These are phyloP conservation scores for Polyploca ridens DNA, from an alignment of 2,888 invertebrate genomes.

Conservation along the genomic window DNA sequence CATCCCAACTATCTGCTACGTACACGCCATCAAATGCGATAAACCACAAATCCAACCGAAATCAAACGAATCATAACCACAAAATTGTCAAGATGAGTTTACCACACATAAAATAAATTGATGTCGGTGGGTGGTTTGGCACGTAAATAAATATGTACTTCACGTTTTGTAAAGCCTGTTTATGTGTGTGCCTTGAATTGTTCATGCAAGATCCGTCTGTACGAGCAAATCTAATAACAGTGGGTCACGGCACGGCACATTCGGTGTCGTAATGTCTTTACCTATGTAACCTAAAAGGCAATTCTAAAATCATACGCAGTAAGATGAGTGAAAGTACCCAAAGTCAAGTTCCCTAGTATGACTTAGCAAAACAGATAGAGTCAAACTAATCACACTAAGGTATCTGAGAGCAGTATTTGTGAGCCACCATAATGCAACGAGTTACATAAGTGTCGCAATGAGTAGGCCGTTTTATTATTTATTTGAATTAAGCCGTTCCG, in stretches of 20 bases:
- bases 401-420: background rate
- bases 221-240: constrained; percentile 7
- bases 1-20: constrained; percentile 9
- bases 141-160: constrained; percentile 1
- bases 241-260: constrained; percentile 3
- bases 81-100: constrained; percentile 34
- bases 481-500: constrained; percentile 2
- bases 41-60: constrained; percentile 11
- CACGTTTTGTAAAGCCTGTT: background rate
- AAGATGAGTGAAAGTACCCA: background rate
- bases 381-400: background rate
- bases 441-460: constrained; percentile 8
- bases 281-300: background rate
- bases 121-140: constrained; percentile 14
- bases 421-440: background rate
- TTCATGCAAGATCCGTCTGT: background rate
- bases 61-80: constrained; percentile 23
- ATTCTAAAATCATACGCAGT: background rate
- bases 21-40: background rate
- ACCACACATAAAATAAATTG: constrained; percentile 43
- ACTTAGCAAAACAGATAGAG: background rate
- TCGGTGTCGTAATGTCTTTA: background rate
- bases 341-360: background rate
- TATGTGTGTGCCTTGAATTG: constrained; percentile 1
- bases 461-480: background rate